These are phyloP conservation scores for Callyntrura sp. DNA, from an alignment of 2,888 invertebrate species.

Conservation along the genomic window DNA sequence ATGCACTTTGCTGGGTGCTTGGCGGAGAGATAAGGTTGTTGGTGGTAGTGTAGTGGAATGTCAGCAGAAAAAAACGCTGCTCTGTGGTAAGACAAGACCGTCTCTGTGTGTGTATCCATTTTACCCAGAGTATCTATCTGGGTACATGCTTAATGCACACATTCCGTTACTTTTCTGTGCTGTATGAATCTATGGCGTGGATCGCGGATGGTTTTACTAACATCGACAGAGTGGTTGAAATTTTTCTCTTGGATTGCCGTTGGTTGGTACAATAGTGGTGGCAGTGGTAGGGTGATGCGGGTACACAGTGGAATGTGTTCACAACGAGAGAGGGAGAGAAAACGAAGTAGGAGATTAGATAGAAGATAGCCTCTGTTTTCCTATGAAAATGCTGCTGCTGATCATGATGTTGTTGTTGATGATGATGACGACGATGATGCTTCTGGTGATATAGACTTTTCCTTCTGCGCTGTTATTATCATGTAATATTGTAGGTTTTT, in stretches of 20 bases:
- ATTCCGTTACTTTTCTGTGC: constrained; percentile 8
- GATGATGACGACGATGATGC: constrained; percentile 16
- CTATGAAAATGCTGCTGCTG: not conserved
- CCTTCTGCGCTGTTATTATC: no score
- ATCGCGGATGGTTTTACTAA: constrained; percentile 25
- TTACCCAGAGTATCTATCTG: no score
- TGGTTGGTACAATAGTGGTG: no score
- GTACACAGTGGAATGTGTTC: not conserved
- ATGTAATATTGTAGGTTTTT: not conserved
- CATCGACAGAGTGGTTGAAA: no score
- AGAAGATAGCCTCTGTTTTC: constrained; percentile 14
- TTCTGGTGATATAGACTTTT: not conserved
- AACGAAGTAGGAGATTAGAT: constrained; percentile 14
- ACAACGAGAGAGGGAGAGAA: not conserved
- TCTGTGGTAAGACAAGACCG: no score
- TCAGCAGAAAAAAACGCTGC: constrained; percentile 40
- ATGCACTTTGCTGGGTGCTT: not conserved
- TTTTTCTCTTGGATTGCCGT: no score
- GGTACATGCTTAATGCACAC: not conserved
- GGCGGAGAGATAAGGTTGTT: constrained; percentile 1
- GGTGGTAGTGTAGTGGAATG: constrained; percentile 32
- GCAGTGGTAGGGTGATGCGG: not conserved
- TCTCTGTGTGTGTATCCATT: no score
- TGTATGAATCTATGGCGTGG: constrained; percentile 30
- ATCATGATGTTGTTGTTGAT: not conserved